phyloP scores from a whole-genome alignment of 2,797 vertebrate species.

The Gephyroberyx darwinii region DNA sequence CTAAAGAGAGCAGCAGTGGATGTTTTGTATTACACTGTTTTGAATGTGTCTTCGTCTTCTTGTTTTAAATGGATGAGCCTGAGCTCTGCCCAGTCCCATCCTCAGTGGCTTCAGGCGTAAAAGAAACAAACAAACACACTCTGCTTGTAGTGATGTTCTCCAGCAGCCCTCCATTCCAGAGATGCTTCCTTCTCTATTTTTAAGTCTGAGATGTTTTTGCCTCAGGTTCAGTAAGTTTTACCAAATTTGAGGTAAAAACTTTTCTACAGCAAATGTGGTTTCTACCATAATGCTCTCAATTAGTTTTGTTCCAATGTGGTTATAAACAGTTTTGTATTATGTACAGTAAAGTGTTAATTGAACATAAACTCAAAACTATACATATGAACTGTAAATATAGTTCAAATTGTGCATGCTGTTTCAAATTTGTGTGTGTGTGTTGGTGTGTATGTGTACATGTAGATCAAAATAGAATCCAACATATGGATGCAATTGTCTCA shows the following conservation, averaged over 20 bases:
- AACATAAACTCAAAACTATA: neutral
- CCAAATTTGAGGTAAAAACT: neutral
- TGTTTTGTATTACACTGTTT: conserved; percentile 33
- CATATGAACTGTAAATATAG: neutral
- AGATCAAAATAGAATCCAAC: neutral
- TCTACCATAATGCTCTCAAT: conserved; percentile 7
- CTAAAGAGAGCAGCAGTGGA: conserved; percentile 21
- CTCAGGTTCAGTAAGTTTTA: neutral
- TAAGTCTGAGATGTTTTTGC: neutral
- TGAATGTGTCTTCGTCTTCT: neutral
- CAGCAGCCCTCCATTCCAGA: conserved; percentile 3
- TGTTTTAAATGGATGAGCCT: conserved; percentile 17
- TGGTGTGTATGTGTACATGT: neutral
- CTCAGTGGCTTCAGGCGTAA: conserved; percentile 21
- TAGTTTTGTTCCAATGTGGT: neutral
- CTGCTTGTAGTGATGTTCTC: neutral
- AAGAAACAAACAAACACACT: conserved; percentile 8
- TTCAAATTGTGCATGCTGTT: neutral
- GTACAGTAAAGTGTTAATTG: neutral
- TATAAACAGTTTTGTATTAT: neutral
- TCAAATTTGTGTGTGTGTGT: neutral
- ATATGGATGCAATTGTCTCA: neutral
- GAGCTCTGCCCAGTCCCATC: no score
- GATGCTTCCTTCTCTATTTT: neutral
- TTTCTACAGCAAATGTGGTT: neutral